Conservation (phyloP, 2,797 vertebrate species). For the Sarcoramphus papa region DNA sequence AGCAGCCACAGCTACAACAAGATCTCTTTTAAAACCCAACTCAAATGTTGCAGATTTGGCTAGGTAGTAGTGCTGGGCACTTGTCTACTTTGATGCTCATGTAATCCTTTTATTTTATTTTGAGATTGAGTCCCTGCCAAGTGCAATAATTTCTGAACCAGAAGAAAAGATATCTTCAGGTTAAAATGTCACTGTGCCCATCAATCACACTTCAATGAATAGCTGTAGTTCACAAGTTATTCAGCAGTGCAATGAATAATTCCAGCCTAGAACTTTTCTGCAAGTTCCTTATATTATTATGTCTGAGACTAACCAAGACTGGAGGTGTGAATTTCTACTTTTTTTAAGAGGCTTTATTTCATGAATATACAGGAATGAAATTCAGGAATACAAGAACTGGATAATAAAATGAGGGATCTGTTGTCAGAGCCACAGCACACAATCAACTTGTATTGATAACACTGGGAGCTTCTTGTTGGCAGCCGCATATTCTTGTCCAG, state of each 20-base stretch:
- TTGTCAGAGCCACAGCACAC: neutral
- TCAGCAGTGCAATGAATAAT: conserved; percentile 44
- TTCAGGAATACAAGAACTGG: neutral
- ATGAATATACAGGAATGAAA: neutral
- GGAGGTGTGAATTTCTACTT: neutral
- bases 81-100: neutral
- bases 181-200: conserved; percentile 48
- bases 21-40: neutral
- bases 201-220: conserved; percentile 41
- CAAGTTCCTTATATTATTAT: neutral
- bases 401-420: neutral
- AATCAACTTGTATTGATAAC: neutral
- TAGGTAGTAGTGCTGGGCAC: neutral
- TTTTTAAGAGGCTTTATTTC: neutral
- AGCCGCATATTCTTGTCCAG: neutral
- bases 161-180: conserved; percentile 50
- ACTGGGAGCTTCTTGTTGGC: neutral
- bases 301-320: neutral
- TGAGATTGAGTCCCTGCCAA: conserved; percentile 13
- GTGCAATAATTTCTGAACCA: conserved; percentile 30
- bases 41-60: neutral
- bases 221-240: conserved; percentile 15
- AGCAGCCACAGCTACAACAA: neutral
- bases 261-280: conserved; percentile 32
- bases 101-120: neutral